Evolutionary conservation across 2,888 invertebrate species (phyloP), one percentile per base, ranked within the genome.

Genomic region (Crossocerus cetratus): DNA sequence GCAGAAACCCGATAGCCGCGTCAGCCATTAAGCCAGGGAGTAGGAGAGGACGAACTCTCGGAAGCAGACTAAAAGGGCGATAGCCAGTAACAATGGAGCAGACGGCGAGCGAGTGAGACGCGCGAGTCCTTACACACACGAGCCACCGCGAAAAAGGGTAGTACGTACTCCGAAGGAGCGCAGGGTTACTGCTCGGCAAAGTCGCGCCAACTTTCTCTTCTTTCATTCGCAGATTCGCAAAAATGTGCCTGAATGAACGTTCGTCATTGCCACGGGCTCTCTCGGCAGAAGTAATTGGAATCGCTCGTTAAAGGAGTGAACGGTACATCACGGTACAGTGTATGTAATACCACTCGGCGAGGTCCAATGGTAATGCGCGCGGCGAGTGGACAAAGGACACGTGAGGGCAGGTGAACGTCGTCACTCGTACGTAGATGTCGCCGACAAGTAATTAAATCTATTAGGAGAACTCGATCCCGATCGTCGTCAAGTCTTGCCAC

Each of bases 1-100:
- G 81, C 83, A 80, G 88, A 86, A 87, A 87, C 82, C 77, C 80
- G 85, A 87, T 87, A 87, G 82, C 82, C 81, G 77, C 83, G 84
- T 83, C 84, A 80, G 81, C 85, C 83, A 86, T 86, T 87, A 86
- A 84, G 83, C 78, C 82, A 82, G 84, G 74, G 73, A 61, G 74
- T 62, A 65, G 62, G 14, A 13, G 67, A 62, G 69, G 67, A 61
- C 42, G 67, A 74, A n/a, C 49, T 49, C 3, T 11, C 11, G 49
- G 16, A 49, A 49, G 49, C 14, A 16, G 16, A n/a, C n/a, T 49
- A 49, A 49, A 68, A 56, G 69, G 65, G 74, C 49, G 80, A 57
- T 63, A 62, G 63, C 58, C 20, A 60, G 68, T 83, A 80, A 82
- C 81, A 83, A 82, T 82, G 32, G 32, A 32, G 32, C 32, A 32